A percentile compares a stretch with the other conserved stretches of the same genome.
Evolutionary conservation across 2,113 vertebrate genomes (phyloP).

Genomic region (Ciconia boyciana): DNA sequence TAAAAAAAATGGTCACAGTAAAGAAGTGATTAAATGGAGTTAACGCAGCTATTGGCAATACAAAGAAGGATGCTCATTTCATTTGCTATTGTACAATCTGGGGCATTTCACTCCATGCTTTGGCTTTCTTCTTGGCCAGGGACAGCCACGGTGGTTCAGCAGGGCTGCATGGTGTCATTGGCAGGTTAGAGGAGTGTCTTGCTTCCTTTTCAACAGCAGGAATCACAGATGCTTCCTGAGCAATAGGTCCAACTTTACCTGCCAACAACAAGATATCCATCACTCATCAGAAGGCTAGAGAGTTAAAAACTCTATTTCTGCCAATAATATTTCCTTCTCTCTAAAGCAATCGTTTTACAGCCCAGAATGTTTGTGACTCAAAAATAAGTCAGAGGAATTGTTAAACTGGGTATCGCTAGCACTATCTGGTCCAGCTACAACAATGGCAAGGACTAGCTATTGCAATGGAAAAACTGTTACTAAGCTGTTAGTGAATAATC

Average conservation of each 20-base stretch:
- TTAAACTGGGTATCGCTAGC: neutral
- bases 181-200: slow-evolving; percentile 21
- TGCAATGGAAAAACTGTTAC: neutral
- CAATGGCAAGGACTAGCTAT: neutral
- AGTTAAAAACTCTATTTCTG: neutral
- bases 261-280: slow-evolving; percentile 49
- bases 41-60: slow-evolving; percentile 37
- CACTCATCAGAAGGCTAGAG: neutral
- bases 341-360: neutral
- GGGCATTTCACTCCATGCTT: slow-evolving; percentile 91
- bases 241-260: slow-evolving; percentile 56
- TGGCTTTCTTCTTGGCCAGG: slow-evolving; percentile 92
- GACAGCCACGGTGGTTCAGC: slow-evolving; percentile 89
- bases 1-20: slow-evolving; percentile 28
- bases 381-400: neutral
- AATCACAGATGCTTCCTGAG: slow-evolving; percentile 61
- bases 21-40: slow-evolving; percentile 29
- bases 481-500: neutral
- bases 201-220: slow-evolving; percentile 48
- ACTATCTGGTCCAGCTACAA: neutral
- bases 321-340: neutral
- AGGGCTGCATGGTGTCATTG: slow-evolving; percentile 52
- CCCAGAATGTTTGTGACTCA: neutral
- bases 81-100: slow-evolving; percentile 79
- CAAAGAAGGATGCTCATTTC: neutral